Conservation (phyloP, 2,888 invertebrate species). For the Volucella bombylans region DNA sequence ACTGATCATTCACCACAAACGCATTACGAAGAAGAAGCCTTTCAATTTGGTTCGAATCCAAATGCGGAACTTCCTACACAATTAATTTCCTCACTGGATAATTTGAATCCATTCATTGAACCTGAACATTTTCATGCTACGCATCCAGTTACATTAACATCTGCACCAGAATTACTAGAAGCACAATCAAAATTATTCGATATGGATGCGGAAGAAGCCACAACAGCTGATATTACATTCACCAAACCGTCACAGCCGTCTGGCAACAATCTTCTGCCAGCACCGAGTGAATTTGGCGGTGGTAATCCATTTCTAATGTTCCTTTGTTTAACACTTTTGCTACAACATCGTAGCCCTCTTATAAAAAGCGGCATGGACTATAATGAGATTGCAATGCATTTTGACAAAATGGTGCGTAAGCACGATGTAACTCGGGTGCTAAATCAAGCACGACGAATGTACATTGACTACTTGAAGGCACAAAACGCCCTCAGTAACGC, state of each 20-base stretch:
- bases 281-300: slow-evolving; percentile 93
- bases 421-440: slow-evolving; percentile 95
- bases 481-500: slow-evolving; percentile 81
- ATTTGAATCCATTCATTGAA: slow-evolving; percentile 79
- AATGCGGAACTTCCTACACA: slow-evolving; percentile 32
- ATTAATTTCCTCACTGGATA: slow-evolving; percentile 57
- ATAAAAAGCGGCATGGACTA: slow-evolving; percentile 96
- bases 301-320: slow-evolving; percentile 99
- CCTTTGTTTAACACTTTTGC: slow-evolving; percentile 93
- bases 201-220: slow-evolving; percentile 78
- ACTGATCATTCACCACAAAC: slow-evolving; percentile 12
- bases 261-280: slow-evolving; percentile 85
- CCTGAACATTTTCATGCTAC: slow-evolving; percentile 71
- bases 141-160: slow-evolving; percentile 36
- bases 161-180: slow-evolving; percentile 75
- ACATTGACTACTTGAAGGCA: slow-evolving; percentile 92
- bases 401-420: slow-evolving; percentile 97
- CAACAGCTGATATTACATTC: slow-evolving; percentile 80
- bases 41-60: slow-evolving; percentile 52
- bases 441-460: slow-evolving; percentile 94
- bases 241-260: slow-evolving; percentile 52
- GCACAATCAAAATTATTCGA: slow-evolving; percentile 71
- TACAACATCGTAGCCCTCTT: slow-evolving; percentile 96
- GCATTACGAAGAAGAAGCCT: slow-evolving; percentile 61
- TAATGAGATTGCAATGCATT: slow-evolving; percentile 98